A percentile compares a stretch with the other conserved stretches of the same genome.
Evolutionary conservation across 2,888 invertebrate species (phyloP).

Genomic region (Lacanobia wlatinum): DNA sequence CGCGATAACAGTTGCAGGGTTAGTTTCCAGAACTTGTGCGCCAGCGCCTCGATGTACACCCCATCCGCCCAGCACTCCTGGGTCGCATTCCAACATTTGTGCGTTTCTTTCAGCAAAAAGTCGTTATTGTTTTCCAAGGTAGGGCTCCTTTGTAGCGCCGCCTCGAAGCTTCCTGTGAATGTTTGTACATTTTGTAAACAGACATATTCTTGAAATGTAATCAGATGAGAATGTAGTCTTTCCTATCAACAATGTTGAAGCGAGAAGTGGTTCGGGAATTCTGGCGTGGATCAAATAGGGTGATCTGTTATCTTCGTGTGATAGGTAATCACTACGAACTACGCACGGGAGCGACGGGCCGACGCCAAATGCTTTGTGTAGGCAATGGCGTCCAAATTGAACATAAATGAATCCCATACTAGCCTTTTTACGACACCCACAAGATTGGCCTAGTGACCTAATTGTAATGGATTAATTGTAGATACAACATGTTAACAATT

Average conservation of each 20-base stretch:
- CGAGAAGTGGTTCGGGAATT: not conserved
- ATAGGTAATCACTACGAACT: slow-evolving; percentile 23
- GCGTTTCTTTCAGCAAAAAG: slow-evolving; percentile 87
- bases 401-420: slow-evolving; percentile 4
- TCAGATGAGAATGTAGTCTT: slow-evolving; percentile 13
- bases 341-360: not conserved
- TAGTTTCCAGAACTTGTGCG: slow-evolving; percentile 97
- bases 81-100: slow-evolving; percentile 86
- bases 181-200: slow-evolving; percentile 49
- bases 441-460: not conserved
- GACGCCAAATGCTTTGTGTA: not conserved
- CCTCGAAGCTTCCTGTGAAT: slow-evolving; percentile 84
- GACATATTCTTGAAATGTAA: slow-evolving; percentile 52
- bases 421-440: slow-evolving; percentile 12
- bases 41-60: slow-evolving; percentile 94
- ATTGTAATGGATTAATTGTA: not conserved
- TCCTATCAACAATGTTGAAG: slow-evolving; percentile 22
- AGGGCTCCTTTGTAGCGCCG: slow-evolving; percentile 78
- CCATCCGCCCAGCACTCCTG: slow-evolving; percentile 94
- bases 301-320: slow-evolving; percentile 18
- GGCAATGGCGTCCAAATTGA: slow-evolving; percentile 2
- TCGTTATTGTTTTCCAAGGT: slow-evolving; percentile 78
- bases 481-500: not conserved
- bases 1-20: slow-evolving; percentile 95
- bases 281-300: slow-evolving; percentile 14